Evolutionary conservation across 2,113 vertebrate species (phyloP), one percentile per base, ranked within the genome.

Genomic region (Oncorhynchus masou): DNA sequence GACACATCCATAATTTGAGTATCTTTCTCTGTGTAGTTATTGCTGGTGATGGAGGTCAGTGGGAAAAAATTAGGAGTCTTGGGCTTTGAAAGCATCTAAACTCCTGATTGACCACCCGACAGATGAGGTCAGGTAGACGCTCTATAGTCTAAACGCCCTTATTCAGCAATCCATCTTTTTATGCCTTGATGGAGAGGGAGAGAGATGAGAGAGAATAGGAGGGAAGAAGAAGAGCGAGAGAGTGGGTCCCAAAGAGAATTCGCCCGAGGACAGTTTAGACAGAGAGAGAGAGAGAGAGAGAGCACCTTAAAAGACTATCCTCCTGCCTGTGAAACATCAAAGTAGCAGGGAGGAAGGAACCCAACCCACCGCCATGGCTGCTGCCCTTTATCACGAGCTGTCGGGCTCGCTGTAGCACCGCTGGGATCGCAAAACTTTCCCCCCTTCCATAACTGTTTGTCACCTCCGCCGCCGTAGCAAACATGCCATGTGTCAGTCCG

Each of bases 401-500:
- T 90, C 90, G 20, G 80, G 48, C 45, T 71, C 29, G 31, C 83
- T 91, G 90, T 89, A 91, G 89, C 27, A 27, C 83, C 92, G 89
- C 89, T 91, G 89, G 75, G 81, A 87, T 87, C 90, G 5, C 51
- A 54, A 92, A 91, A 88, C 81, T 85, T 76, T 82, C 76, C 85
- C 83, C 3, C 16, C 16, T 54, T 54, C 16, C 12, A 54, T 54
- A 54, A 54, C 51, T 19, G 16, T 76, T 62, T 62, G 59, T 22
- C 90, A 79, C 74, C 20, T 70, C 78, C 85, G 72, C 85, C 25
- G 81, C 86, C 87, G 88, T 57, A 65, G 84, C 70, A 78, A 81
- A 86, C 75, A 92, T 45, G 92, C 83, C 92, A 80, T 79, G 78
- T 89, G 90, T 93, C 92, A 92, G 77, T 86, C 74, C 20, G 86